A percentile compares a stretch with the other conserved stretches of the same genome.
These are phyloP conservation scores for Parazoanthus swiftii DNA, from an alignment of 92 coral and sea anemone species.

Conservation along the genomic window DNA sequence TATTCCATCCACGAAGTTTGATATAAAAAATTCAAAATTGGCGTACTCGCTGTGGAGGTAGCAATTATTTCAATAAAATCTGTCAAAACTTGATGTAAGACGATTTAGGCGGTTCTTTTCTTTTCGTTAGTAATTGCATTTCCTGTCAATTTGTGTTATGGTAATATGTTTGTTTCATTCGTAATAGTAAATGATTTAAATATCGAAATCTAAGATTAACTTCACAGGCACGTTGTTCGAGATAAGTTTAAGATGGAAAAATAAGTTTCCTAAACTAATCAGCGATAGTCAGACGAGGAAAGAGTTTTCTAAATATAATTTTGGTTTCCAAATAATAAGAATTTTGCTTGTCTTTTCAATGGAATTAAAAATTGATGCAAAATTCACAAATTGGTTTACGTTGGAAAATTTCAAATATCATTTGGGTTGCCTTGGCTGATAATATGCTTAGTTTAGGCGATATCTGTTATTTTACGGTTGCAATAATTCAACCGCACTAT, in stretches of 20 bases:
- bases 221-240: neutral
- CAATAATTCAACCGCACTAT: neutral
- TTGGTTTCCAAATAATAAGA: neutral
- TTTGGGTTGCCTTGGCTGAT: neutral
- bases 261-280: neutral
- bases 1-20: neutral
- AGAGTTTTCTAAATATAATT: neutral
- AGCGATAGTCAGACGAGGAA: neutral
- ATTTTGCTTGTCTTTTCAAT: constrained; percentile 16
- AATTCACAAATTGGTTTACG: constrained; percentile 26
- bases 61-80: constrained; percentile 1
- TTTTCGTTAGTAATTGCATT: constrained; percentile 17
- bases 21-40: constrained; percentile 5
- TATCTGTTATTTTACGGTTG: neutral
- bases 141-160: neutral
- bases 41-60: neutral
- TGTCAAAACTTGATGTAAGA: constrained; percentile 1
- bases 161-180: constrained; percentile 10
- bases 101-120: neutral
- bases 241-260: neutral
- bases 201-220: neutral
- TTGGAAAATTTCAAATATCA: neutral
- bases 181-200: constrained; percentile 10
- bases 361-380: constrained; percentile 35
- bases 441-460: neutral